phyloP scores from a whole-genome alignment of 2,888 invertebrate genomes.

The Crepidodera aurea region DNA sequence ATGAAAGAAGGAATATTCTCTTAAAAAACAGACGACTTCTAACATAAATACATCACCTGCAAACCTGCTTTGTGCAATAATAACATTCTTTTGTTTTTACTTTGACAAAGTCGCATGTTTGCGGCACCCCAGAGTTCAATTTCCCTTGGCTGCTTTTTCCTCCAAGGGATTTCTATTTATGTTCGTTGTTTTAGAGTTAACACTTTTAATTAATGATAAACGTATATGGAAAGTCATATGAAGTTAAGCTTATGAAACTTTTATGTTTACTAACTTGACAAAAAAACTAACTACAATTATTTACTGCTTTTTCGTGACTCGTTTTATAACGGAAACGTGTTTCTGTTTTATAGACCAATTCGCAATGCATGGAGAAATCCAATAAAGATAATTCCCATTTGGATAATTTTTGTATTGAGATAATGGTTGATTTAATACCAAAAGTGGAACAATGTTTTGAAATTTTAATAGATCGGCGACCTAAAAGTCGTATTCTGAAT shows the following conservation, averaged over 20 bases:
- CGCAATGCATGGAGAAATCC: neutral
- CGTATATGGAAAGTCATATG: conserved; percentile 5
- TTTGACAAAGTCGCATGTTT: conserved; percentile 18
- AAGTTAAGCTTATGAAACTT: neutral
- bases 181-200: conserved; percentile 13
- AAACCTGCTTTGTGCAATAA: conserved; percentile 3
- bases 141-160: neutral
- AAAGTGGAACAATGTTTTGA: no score
- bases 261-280: neutral
- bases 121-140: conserved; percentile 12
- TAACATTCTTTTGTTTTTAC: conserved; percentile 15
- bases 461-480: no score
- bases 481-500: no score
- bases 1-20: neutral
- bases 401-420: neutral
- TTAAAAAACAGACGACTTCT: neutral
- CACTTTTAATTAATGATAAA: conserved; percentile 19
- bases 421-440: no score
- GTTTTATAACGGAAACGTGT: neutral
- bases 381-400: neutral
- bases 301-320: conserved; percentile 9
- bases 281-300: conserved; percentile 1
- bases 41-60: conserved; percentile 4
- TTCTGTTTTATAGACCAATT: neutral
- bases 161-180: neutral